These are phyloP conservation scores for Lasiommata megera DNA, from an alignment of 2,888 invertebrate genomes.

Conservation along the genomic window DNA sequence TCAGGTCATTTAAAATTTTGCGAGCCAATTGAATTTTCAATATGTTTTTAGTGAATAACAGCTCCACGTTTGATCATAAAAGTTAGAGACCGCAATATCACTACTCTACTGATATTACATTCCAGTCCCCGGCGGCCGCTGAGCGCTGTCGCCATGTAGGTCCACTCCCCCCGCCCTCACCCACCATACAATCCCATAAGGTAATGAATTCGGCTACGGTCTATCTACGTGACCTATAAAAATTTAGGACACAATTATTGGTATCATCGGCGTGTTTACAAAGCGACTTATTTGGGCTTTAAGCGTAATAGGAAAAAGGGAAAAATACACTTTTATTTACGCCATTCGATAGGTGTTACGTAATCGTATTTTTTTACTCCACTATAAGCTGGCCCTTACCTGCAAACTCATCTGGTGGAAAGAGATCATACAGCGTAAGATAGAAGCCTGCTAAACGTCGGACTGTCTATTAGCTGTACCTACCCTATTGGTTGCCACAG, in stretches of 20 bases:
- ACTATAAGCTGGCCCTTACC: no score
- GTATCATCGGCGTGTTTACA: conserved; percentile 36
- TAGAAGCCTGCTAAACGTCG: no score
- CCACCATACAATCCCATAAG: conserved; percentile 56
- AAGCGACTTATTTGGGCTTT: conserved; percentile 21
- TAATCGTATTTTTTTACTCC: neutral
- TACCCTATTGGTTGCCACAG: no score
- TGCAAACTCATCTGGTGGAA: no score
- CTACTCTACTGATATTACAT: conserved; percentile 74
- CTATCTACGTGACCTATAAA: conserved; percentile 71
- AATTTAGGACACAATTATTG: conserved; percentile 65
- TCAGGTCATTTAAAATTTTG: conserved; percentile 26
- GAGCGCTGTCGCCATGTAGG: conserved; percentile 63
- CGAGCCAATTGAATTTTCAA: conserved; percentile 36
- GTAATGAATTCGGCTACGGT: conserved; percentile 72
- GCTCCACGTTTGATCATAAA: conserved; percentile 54
- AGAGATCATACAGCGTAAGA: no score
- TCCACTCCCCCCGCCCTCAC: conserved; percentile 46
- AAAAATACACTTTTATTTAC: neutral
- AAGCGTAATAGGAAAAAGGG: neutral
- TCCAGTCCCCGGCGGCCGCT: conserved; percentile 49
- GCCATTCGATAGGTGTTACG: neutral
- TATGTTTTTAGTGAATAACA: conserved; percentile 43
- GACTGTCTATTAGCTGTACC: no score
- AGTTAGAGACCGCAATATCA: conserved; percentile 74